These are phyloP conservation scores for Amblyjoppa fuscipennis DNA, from an alignment of 2,888 invertebrate genomes.

Conservation along the genomic window DNA sequence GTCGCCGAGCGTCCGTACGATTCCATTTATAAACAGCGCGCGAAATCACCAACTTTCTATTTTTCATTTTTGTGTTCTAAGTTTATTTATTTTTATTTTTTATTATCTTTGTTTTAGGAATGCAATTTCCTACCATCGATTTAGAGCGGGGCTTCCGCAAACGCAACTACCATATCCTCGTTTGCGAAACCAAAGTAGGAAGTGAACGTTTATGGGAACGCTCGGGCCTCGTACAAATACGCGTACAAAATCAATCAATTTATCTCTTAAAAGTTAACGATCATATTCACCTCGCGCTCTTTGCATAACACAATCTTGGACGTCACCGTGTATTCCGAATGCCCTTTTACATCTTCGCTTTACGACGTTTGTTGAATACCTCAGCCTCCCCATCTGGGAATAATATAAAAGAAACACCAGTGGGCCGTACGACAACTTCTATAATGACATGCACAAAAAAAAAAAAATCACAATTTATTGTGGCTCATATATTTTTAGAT, in stretches of 20 bases:
- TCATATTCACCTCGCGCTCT: not conserved
- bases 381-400: no score
- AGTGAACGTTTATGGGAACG: conserved; percentile 24
- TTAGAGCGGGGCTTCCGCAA: conserved; percentile 26
- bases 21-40: conserved; percentile 20
- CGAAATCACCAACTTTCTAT: conserved; percentile 15
- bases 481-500: no score
- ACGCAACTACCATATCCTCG: conserved; percentile 16
- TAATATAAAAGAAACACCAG: no score
- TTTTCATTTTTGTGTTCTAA: not conserved
- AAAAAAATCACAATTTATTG: no score
- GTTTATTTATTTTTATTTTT: conserved; percentile 15
- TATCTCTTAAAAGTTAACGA: not conserved
- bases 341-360: not conserved
- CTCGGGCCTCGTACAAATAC: not conserved
- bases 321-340: not conserved
- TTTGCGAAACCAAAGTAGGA: conserved; percentile 28
- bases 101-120: conserved; percentile 22
- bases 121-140: conserved; percentile 34
- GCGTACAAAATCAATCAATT: conserved; percentile 8
- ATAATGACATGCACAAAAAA: not conserved
- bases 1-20: conserved; percentile 27
- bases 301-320: not conserved
- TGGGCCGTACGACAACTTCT: no score
- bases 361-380: no score